These are phyloP conservation scores for Falco naumanni DNA, from an alignment of 2,797 vertebrate genomes.

Conservation along the genomic window DNA sequence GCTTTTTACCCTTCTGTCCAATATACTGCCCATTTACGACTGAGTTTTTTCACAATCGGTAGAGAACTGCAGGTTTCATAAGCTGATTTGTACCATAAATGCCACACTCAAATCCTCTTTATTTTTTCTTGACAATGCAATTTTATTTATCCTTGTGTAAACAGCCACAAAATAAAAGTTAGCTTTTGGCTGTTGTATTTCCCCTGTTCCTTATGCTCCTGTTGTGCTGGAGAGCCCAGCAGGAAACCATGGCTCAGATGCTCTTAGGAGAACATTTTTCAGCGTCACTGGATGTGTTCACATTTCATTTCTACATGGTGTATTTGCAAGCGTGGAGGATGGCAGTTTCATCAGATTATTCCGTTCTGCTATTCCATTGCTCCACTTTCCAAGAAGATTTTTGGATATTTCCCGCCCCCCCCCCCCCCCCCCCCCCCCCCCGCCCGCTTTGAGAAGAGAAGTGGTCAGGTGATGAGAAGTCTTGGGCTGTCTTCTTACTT, in stretches of 20 bases:
- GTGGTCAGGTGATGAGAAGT: neutral
- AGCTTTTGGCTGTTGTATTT: neutral
- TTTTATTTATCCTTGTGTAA: neutral
- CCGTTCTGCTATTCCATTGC: neutral
- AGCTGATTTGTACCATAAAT: slow-evolving; percentile 40
- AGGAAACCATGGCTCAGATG: neutral
- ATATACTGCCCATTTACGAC: neutral
- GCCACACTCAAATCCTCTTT: neutral
- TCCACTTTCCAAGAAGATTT: neutral
- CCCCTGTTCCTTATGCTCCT: fast-evolving
- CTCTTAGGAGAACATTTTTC: neutral
- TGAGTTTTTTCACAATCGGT: neutral
- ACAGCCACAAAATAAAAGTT: neutral
- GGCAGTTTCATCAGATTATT: neutral
- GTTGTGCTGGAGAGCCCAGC: neutral
- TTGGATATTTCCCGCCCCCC: neutral
- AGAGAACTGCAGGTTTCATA: neutral
- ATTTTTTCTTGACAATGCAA: slow-evolving; percentile 9
- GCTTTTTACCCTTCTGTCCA: neutral
- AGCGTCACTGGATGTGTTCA: neutral
- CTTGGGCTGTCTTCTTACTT: neutral
- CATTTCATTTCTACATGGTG: neutral
- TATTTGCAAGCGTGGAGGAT: neutral
- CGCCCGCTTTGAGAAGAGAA: neutral
- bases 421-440: too few species aligned